phyloP scores from a whole-genome alignment of 2,888 invertebrate genomes.

The Melinaea marsaeus region DNA sequence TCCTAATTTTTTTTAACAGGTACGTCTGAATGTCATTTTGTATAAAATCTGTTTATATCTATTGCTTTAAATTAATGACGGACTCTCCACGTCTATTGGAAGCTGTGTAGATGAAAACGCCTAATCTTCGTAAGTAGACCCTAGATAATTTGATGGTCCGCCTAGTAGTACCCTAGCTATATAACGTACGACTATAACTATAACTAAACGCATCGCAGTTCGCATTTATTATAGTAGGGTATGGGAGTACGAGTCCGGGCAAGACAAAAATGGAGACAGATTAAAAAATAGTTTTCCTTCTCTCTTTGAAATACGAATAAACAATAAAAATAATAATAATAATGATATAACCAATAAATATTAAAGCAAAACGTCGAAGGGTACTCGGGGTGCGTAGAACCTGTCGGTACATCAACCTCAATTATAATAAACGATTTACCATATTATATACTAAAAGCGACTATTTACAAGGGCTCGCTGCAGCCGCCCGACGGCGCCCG shows the following conservation, averaged over 20 bases:
- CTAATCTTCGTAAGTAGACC: constrained; percentile 15
- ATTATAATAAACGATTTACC: constrained; percentile 40
- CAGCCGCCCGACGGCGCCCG: constrained; percentile 18
- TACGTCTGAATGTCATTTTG: constrained; percentile 2
- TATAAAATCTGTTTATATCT: constrained; percentile 5
- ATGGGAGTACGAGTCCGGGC: neutral
- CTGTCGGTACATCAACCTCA: constrained; percentile 27
- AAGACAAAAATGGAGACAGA: neutral
- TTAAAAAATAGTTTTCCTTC: neutral
- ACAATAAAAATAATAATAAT: constrained; percentile 11
- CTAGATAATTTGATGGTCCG: constrained; percentile 24
- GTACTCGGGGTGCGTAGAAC: constrained; percentile 15
- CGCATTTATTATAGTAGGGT: no score
- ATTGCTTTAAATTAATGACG: neutral
- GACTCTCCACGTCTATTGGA: neutral
- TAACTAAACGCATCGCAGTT: neutral
- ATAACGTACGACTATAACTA: constrained; percentile 20
- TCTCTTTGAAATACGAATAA: neutral
- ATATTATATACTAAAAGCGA: constrained; percentile 65
- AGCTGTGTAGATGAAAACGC: constrained; percentile 3
- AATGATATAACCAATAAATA: constrained; percentile 26
- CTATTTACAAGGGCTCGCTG: constrained; percentile 69
- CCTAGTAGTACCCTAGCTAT: constrained; percentile 23
- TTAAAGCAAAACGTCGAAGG: constrained; percentile 16
- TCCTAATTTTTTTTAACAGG: neutral